Evolutionary conservation across 2,888 invertebrate species (phyloP), one percentile per base, ranked within the genome.

Genomic region (Corbicula japonica): DNA sequence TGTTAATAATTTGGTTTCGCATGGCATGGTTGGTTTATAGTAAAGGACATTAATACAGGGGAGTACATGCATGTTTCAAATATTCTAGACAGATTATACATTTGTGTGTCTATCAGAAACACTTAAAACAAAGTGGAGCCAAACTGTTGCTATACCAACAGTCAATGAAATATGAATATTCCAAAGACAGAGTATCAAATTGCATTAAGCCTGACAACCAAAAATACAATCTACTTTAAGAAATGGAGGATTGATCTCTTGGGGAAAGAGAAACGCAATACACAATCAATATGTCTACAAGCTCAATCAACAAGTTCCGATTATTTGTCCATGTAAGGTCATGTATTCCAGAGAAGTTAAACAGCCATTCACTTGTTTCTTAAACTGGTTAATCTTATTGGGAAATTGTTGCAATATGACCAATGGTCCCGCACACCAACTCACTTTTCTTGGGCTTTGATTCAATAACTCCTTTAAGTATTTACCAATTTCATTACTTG

Each of bases 271-370:
- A 65, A 65, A 65, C n/a, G 35, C 46, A 26, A 48, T 23, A 56
- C 15, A 28, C 21, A 58, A 69, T 69, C 69, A 69, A 69, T 69
- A 69, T 56, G 69, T 69, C 69, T 69, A 46, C 56, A 23, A 44
- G 21, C 28, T 21, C 41, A 66, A 66, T 66, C 65, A 66, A 66
- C 65, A 66, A 66, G 65, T 52, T 35, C 44, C 46, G 48, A 62
- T 44, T 44, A 38, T 18, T 41, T 35, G 58, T 10, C 58, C 35
- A 35, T 35, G 58, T 58, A 35, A 23, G 58, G 58, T n/a, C n/a
- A n/a, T n/a, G n/a, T n/a, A 35, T 21, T 58, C n/a, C 26, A 34
- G 60, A 62, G 62, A 62, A 46, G 48, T 28, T n/a, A 46, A 46
- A 48, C 62, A 62, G 46, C 18, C 44, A 21, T 48, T 44, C 21